Evolutionary conservation across 2,113 vertebrate species (phyloP).

Genomic region (Siniperca knerii): DNA sequence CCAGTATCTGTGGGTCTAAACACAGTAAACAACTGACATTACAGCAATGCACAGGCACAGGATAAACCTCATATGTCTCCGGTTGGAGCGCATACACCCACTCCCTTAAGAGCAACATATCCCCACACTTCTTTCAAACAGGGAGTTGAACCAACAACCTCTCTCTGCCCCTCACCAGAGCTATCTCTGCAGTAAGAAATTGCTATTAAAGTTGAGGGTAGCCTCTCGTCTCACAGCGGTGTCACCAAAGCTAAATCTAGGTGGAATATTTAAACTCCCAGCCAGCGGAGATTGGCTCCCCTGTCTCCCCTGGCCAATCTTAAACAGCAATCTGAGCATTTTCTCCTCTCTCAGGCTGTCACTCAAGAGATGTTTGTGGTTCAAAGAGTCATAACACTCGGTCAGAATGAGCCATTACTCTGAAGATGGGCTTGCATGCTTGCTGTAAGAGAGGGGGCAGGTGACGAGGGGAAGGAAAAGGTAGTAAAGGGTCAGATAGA

Average conservation of each 20-base stretch:
- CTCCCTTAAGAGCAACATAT: conserved; percentile 12
- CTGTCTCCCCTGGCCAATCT: conserved; percentile 59
- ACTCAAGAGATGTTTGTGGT: conserved; percentile 65
- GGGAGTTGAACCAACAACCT: conserved; percentile 52
- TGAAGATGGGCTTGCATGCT: conserved; percentile 41
- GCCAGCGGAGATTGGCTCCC: conserved; percentile 53
- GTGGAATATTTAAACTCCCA: conserved; percentile 64
- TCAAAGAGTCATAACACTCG: conserved; percentile 64
- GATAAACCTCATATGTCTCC: background rate
- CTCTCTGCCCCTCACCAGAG: conserved; percentile 13
- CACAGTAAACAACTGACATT: conserved; percentile 27
- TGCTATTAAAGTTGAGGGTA: conserved; percentile 44
- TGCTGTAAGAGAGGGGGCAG: conserved; percentile 8
- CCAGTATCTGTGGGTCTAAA: background rate
- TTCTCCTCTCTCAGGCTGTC: conserved; percentile 65
- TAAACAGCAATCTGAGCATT: conserved; percentile 68
- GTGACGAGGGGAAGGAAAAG: background rate
- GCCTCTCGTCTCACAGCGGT: conserved; percentile 24
- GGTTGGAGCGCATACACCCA: background rate
- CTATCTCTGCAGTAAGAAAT: conserved; percentile 36
- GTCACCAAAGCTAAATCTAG: conserved; percentile 45
- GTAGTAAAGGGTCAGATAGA: conserved; percentile 20
- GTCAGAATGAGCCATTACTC: conserved; percentile 64
- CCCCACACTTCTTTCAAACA: conserved; percentile 7
- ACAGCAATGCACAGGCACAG: background rate